Percentiles rank a stretch among this genome's conserved stretches.
These are phyloP conservation scores for Silurus lanzhouensis DNA, from an alignment of 2,797 vertebrate species.

Conservation along the genomic window DNA sequence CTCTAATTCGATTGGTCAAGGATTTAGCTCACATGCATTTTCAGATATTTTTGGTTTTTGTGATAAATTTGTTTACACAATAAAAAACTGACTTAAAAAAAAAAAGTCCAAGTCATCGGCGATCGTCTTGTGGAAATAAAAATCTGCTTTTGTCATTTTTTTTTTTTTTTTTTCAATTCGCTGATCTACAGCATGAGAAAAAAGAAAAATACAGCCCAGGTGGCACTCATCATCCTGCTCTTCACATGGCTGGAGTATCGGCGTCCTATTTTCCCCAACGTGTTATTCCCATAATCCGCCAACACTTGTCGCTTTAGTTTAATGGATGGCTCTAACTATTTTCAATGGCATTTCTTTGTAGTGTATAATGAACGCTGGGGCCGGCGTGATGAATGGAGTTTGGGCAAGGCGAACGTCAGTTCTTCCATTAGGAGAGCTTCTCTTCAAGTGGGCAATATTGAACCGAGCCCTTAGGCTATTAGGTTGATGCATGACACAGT, in stretches of 20 bases:
- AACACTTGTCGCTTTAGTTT: constrained; percentile 82
- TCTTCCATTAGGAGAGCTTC: constrained; percentile 97
- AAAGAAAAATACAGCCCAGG: constrained; percentile 35
- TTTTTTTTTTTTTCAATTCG: not conserved
- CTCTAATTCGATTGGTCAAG: too few relatives aligned
- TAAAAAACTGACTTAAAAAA: too few relatives aligned
- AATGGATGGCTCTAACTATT: constrained; percentile 89
- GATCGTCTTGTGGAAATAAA: not conserved
- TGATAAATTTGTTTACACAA: too few relatives aligned
- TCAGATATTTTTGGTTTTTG: too few relatives aligned
- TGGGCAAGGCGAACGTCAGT: constrained; percentile 89
- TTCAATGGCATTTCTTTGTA: constrained; percentile 89
- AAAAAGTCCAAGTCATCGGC: too few relatives aligned
- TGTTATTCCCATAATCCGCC: constrained; percentile 83
- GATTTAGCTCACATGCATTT: too few relatives aligned
- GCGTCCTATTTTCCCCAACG: constrained; percentile 73
- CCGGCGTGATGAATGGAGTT: constrained; percentile 92
- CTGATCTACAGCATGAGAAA: not conserved
- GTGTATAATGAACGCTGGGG: constrained; percentile 87
- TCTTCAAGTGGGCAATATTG: constrained; percentile 92
- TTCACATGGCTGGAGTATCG: constrained; percentile 73
- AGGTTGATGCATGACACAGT: constrained; percentile 96
- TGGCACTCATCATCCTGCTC: constrained; percentile 71
- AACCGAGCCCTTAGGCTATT: constrained; percentile 91
- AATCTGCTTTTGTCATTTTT: not conserved